Percentiles rank a stretch among this genome's conserved stretches.
These are phyloP conservation scores for Heteractis magnifica DNA, from an alignment of 92 coral and sea anemone genomes.

Conservation along the genomic window DNA sequence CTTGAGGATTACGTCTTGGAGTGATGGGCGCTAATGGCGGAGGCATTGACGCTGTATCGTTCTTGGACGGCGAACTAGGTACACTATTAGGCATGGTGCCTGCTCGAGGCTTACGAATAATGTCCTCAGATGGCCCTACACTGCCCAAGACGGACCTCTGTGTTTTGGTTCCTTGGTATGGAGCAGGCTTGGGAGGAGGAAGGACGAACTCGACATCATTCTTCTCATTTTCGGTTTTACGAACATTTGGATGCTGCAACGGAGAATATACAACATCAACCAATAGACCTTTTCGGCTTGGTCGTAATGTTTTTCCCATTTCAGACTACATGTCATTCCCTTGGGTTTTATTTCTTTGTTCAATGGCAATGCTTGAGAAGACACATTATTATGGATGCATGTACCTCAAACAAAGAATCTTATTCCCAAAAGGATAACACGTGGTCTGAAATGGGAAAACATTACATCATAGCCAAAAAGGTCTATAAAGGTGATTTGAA, in stretches of 20 bases:
- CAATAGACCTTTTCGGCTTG: not conserved
- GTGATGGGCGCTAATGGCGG: conserved; percentile 80
- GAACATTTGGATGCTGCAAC: conserved; percentile 70
- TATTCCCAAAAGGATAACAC: no score
- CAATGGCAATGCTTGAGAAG: no score
- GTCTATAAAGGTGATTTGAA: not conserved
- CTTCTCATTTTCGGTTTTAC: conserved; percentile 37
- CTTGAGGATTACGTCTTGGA: conserved; percentile 43
- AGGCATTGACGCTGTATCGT: conserved; percentile 58
- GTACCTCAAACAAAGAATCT: no score
- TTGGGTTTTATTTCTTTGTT: no score
- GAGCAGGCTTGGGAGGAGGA: conserved; percentile 77
- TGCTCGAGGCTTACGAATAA: conserved; percentile 62
- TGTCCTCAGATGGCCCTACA: conserved; percentile 42
- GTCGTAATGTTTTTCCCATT: no score
- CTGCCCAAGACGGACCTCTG: conserved; percentile 44
- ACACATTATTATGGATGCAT: no score
- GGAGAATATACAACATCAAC: not conserved
- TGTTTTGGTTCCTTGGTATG: conserved; percentile 49
- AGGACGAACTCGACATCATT: conserved; percentile 61
- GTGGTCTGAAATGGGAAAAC: no score
- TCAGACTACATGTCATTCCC: no score
- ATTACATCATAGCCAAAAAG: no score
- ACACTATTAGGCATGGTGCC: conserved; percentile 68
- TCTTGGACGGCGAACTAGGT: conserved; percentile 70